These are phyloP conservation scores for Denticeps clupeoides DNA, from an alignment of 2,797 vertebrate species.

Conservation along the genomic window DNA sequence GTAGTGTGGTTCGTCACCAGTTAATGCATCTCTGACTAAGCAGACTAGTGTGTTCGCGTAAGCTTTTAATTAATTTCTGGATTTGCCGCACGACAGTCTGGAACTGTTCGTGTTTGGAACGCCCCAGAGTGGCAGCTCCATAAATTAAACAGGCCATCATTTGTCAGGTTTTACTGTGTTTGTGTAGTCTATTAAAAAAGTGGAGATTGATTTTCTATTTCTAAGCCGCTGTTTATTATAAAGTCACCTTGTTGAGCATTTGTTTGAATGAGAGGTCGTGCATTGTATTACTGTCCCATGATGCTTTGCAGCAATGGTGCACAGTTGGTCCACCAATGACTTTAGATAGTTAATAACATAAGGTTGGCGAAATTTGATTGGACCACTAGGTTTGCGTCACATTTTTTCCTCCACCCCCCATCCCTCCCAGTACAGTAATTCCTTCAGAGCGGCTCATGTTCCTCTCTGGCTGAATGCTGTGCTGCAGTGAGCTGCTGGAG, in stretches of 20 bases:
- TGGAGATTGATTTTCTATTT: slow-evolving; percentile 30
- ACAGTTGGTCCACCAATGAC: too few species aligned
- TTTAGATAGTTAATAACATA: too few species aligned
- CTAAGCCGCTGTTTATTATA: slow-evolving; percentile 13
- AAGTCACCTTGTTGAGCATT: slow-evolving; percentile 6
- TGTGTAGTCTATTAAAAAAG: slow-evolving; percentile 38
- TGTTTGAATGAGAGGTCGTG: slow-evolving; percentile 28
- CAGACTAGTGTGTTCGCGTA: slow-evolving; percentile 46
- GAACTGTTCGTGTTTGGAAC: slow-evolving; percentile 50
- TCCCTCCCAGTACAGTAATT: too few species aligned
- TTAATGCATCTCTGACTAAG: too few species aligned
- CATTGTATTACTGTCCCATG: slow-evolving; percentile 18
- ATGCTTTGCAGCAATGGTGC: too few species aligned
- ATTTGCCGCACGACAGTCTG: slow-evolving; percentile 43
- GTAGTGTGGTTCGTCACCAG: too few species aligned
- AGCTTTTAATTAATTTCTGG: slow-evolving; percentile 53
- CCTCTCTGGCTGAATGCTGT: background rate
- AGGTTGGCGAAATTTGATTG: too few species aligned
- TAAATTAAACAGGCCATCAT: slow-evolving; percentile 57
- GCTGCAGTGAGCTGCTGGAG: background rate
- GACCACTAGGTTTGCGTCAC: too few species aligned
- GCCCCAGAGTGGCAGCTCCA: slow-evolving; percentile 43
- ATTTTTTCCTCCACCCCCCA: too few species aligned
- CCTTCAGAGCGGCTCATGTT: too few species aligned
- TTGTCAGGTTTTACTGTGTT: slow-evolving; percentile 54